Base-by-base conservation (phyloP, 2,888 invertebrate species). In the Eledona agricola region DNA sequence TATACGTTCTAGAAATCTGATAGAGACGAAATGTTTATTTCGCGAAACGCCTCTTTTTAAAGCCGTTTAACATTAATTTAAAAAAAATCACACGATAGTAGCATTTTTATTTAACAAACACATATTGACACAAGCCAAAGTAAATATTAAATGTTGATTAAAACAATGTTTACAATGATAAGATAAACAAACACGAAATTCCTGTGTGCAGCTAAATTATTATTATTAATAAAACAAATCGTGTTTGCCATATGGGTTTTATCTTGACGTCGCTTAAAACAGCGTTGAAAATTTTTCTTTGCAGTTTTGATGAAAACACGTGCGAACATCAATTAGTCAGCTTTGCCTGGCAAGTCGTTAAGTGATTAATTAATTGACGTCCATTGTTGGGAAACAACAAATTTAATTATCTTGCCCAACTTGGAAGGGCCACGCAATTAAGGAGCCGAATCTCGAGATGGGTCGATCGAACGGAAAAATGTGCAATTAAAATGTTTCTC, bases 81-180 rank as follows among this genome's bases (percentile, higher is more conserved):
- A 28, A 17, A 28, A 9, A 11, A 12, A 26, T 40, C 2, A 26
- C 10, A 7, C 7, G 29, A 40, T 19, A n/a, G 34, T 34, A 34
- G 34, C 17, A 4, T 34, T 34, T 32, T 34, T 38, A 26, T 26
- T 38, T 42, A 42, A 29, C 20, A 12, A 20, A 7, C 20, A 42
- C 42, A 19, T 42, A 42, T 29, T 42, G 28, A 29, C 28, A 20
- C n/a, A 29, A 7, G 10, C 2, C 4, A 26, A 4, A 17, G 20
- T 10, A 42, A 28, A 42, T 16, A 42, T 19, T 12, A 42, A n/a
- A 29, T 42, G 29, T 42, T 42, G 17, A 20, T 42, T 42, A 42
- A 40, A 19, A 29, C 29, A 29, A 28, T 42, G 29, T 42, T 42
- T 28, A 29, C 19, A 28, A 2, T 29, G 42, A 42, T 42, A 42